phyloP scores from a whole-genome alignment of 2,888 invertebrate genomes.

The Lasioglossum morio region DNA sequence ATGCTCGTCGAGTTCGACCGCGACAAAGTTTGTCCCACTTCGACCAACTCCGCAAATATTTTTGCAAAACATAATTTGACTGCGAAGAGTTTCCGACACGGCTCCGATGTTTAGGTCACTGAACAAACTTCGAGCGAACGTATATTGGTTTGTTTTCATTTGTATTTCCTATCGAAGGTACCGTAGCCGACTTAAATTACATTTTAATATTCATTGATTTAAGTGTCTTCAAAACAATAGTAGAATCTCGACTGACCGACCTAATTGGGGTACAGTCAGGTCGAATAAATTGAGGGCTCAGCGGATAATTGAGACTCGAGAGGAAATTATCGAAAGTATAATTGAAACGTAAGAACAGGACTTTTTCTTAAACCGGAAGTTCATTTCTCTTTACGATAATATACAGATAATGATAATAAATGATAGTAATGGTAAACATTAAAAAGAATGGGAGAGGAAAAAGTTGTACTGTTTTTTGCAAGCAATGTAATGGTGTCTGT shows the following conservation, averaged over 20 bases:
- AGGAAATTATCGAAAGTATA: neutral
- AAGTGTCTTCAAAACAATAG: neutral
- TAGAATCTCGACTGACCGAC: neutral
- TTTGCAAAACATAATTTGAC: constrained; percentile 14
- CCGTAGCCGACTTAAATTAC: neutral
- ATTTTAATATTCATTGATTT: neutral
- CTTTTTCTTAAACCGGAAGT: neutral
- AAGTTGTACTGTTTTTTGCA: no score
- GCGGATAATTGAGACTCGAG: neutral
- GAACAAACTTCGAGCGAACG: neutral
- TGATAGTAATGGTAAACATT: no score
- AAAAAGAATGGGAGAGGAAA: no score
- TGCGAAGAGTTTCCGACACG: constrained; percentile 16
- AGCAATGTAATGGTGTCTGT: no score
- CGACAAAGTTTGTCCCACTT: constrained; percentile 23
- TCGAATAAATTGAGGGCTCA: neutral
- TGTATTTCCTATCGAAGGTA: neutral
- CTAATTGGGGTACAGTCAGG: neutral
- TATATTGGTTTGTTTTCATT: constrained; percentile 4
- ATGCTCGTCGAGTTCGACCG: constrained; percentile 1
- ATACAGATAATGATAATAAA: no score
- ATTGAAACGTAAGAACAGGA: neutral
- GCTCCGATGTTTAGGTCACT: neutral
- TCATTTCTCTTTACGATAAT: neutral
- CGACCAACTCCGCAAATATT: constrained; percentile 16